Evolutionary conservation across 30 jellyfish, hydroid and myxozoan genomes (phyloP), one percentile per base, ranked within the genome.

Genomic region (Mastigias papua): DNA sequence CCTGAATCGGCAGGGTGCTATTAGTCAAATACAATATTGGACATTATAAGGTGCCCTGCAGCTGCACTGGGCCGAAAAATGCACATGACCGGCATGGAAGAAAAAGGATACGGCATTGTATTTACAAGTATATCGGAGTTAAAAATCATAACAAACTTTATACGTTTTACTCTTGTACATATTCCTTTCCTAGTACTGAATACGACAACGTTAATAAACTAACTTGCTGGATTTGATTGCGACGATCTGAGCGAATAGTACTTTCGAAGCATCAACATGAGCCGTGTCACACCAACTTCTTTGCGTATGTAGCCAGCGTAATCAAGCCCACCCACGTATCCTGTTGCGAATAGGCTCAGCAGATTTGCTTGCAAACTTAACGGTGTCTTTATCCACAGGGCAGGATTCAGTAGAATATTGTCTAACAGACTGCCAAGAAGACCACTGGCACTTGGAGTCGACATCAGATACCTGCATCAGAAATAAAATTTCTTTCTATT

Each of bases 221-320:
- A 72, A 80, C 97, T 88, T 78, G 97, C 88, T 19, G 83, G 91
- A 25, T 78, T 71, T 17, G 88, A 88, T 49, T 85, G n/a, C 15
- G 91, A 71, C 30, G 88, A 48, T 1, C 48, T 42, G 29, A 78
- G 75, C 1, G 98, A 93, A 71, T 93, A 93, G 30, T 87, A 93
- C 50, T 89, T 93, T 66, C 97, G 88, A 13, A 93, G 93, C 93
- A 88, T 93, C 27, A 81, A 42, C 89, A 93, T 93, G 6, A 93
- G 90, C 10, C 98, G 83, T 17, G 98, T 96, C 2, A 93, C 98
- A 11, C 98, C 98, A 50, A 93, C 98, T 73, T 93, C 98, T 51
- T 75, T 82, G 27, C 97, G 64, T 23, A 93, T 93, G 73, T 93
- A 93, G 16, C 98, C 98, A 65, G 98, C 98, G 64, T 93, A 93